Evolutionary conservation across 2,797 vertebrate species (phyloP), one percentile per base, ranked within the genome.

Genomic region (Coccyzus lansbergi): DNA sequence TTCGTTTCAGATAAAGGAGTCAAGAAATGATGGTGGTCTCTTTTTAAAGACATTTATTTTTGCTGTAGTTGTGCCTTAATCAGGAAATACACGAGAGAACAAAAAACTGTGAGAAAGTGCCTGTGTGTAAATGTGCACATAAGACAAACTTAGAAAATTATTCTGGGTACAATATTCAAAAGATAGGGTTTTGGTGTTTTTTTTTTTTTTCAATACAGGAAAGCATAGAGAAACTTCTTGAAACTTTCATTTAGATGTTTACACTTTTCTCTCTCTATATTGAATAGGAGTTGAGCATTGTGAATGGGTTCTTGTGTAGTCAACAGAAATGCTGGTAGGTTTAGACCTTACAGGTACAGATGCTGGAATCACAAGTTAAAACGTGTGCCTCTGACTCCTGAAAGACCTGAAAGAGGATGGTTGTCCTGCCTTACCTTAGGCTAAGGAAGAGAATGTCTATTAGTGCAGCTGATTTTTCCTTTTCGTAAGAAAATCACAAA

Each of bases 311-410:
- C 9, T 63, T 1, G 0, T 21, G 55, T 24, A 48, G 33, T 7
- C 46, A 36, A 26, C 26, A 48, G 8, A 29, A 48, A 26, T 49
- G 49, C 33, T 0, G 1, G 6, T 21, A 0, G 1, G 8, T 51
- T 74, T 82, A 65, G 22, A 29, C 24, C 52, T 31, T 48, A 59
- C 7, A 12, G 28, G 34, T 60, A 65, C 15, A 33, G 42, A 29
- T 46, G 29, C 26, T 29, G 25, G 46, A 69, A 69, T 70, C 22
- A 15, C 25, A 34, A 42, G 22, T 70, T 56, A 52, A 79, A 89
- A 75, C 10, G 24, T 33, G 6, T 52, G 10, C 42, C 24, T 62
- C 29, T 42, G 42, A 29, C 36, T 44, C 25, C 48, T 65, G 36
- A 31, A 65, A 64, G 25, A 51, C 22, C 48, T 65, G 36, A 31